Evolutionary conservation across 2,113 vertebrate species (phyloP).

Genomic region (Seriola rivoliana): DNA sequence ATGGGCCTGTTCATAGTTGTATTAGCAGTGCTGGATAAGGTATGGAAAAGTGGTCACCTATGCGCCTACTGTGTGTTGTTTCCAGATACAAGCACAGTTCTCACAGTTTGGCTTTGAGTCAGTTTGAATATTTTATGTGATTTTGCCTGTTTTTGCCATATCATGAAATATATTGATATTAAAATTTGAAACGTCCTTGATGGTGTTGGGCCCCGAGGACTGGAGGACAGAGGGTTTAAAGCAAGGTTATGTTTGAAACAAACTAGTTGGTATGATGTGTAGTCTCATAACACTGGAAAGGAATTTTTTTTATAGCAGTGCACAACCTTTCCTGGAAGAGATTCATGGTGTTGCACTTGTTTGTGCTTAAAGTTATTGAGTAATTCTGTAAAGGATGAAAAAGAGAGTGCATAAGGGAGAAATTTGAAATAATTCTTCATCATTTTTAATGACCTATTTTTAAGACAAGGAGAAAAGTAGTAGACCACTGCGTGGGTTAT

Average conservation of each 20-base stretch:
- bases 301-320: neutral
- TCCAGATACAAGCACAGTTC: neutral
- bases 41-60: neutral
- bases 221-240: neutral
- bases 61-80: neutral
- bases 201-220: neutral
- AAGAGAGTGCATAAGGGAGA: too few relatives aligned
- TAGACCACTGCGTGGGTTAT: too few relatives aligned
- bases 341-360: neutral
- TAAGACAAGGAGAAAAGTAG: too few relatives aligned
- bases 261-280: neutral
- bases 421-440: too few relatives aligned
- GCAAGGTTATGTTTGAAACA: neutral
- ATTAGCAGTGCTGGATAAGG: neutral
- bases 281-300: neutral
- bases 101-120: neutral
- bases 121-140: neutral
- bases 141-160: neutral
- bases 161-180: too few relatives aligned
- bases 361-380: neutral
- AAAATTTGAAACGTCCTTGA: neutral
- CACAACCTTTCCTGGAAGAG: neutral
- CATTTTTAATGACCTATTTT: too few relatives aligned
- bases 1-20: neutral
- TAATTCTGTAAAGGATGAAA: too few relatives aligned